Conservation (phyloP, 2,113 vertebrate genomes). For the Coptodon bakossiorum region DNA sequence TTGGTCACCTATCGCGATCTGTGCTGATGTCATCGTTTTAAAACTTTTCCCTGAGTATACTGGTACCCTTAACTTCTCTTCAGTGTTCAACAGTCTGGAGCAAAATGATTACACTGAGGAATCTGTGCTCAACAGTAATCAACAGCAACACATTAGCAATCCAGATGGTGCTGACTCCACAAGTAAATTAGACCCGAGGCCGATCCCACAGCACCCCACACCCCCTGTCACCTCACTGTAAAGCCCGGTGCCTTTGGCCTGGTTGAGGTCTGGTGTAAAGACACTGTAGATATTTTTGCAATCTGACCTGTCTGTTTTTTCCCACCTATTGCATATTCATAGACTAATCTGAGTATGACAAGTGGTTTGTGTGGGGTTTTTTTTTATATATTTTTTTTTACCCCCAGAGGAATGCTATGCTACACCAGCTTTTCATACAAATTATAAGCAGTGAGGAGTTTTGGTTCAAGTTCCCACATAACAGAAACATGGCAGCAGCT, state of each 20-base stretch:
- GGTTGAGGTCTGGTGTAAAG: background rate
- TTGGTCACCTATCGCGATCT: background rate
- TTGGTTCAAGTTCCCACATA: slow-evolving; percentile 11
- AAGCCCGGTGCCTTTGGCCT: background rate
- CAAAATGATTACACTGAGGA: slow-evolving; percentile 25
- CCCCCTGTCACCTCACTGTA: background rate
- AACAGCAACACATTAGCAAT: slow-evolving; percentile 45
- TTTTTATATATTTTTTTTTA: background rate
- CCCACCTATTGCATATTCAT: slow-evolving; percentile 23
- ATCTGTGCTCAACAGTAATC: slow-evolving; percentile 41
- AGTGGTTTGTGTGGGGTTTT: background rate
- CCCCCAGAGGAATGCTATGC: slow-evolving; percentile 7
- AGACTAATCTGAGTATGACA: background rate
- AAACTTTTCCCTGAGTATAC: background rate
- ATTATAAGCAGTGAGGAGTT: slow-evolving; percentile 11
- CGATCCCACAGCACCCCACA: background rate
- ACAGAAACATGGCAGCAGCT: background rate
- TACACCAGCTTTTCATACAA: slow-evolving; percentile 10
- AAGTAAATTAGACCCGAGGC: slow-evolving; percentile 26
- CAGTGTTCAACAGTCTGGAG: slow-evolving; percentile 6
- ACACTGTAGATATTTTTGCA: background rate
- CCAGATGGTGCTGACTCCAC: slow-evolving; percentile 50
- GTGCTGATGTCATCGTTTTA: background rate
- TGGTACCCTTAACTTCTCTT: slow-evolving; percentile 1
- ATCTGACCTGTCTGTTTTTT: background rate